phyloP scores from a whole-genome alignment of 1,140 invertebrate genomes.

The Lepidurus couesii region DNA sequence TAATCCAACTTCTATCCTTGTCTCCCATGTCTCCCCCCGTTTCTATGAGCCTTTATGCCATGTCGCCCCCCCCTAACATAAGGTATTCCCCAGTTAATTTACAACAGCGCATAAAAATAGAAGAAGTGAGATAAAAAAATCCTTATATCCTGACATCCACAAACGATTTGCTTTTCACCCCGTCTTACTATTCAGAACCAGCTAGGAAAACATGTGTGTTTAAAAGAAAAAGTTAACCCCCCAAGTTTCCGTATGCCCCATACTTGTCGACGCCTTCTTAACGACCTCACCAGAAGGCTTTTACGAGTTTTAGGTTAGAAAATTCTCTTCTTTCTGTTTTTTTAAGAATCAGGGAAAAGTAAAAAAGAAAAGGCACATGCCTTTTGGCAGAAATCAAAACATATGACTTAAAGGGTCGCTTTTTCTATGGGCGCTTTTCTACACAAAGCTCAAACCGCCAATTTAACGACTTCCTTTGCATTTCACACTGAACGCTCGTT shows the following conservation, averaged over 20 bases:
- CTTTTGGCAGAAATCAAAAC: neutral
- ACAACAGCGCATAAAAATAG: no score
- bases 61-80: no score
- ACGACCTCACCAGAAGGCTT: neutral
- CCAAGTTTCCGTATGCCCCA: neutral
- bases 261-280: neutral
- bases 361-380: neutral
- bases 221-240: neutral
- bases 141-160: neutral
- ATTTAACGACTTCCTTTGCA: slow-evolving; percentile 19
- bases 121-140: no score
- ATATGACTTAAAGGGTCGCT: neutral
- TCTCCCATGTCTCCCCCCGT: no score
- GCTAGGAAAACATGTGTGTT: no score
- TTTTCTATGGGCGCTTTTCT: neutral
- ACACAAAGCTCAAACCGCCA: neutral
- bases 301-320: neutral
- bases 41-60: no score
- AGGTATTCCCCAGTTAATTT: no score
- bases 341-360: neutral
- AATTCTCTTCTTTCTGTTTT: neutral
- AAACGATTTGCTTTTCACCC: neutral
- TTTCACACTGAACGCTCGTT: neutral
- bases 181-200: neutral
- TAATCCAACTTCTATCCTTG: no score